Evolutionary conservation across 30 jellyfish, hydroid and myxozoan genomes (phyloP).

Genomic region (Pelagia noctiluca): DNA sequence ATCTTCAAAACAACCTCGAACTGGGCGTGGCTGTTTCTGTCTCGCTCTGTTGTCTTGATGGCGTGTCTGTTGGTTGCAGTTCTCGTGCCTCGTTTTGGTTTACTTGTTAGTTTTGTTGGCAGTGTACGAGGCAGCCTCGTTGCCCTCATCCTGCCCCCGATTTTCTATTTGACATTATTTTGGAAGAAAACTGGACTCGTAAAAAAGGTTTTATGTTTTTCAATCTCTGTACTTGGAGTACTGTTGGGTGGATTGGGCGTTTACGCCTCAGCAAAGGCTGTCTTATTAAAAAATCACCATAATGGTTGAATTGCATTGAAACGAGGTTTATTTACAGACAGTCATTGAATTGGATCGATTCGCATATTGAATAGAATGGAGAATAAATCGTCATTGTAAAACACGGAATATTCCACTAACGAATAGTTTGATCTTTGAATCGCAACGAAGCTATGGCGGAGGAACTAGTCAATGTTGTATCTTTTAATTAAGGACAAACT

Average conservation of each 20-base stretch:
- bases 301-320: no score
- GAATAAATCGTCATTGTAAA: no score
- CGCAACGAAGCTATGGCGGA: no score
- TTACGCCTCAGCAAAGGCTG: slow-evolving; percentile 52
- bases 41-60: slow-evolving; percentile 70
- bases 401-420: no score
- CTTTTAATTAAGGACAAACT: no score
- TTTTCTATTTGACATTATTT: slow-evolving; percentile 41
- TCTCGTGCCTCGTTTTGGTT: slow-evolving; percentile 83
- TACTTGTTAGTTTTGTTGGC: slow-evolving; percentile 84
- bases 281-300: not conserved
- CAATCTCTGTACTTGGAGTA: slow-evolving; percentile 38
- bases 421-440: no score
- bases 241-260: slow-evolving; percentile 41
- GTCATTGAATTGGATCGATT: no score
- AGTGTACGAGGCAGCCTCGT: slow-evolving; percentile 83
- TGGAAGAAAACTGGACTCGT: slow-evolving; percentile 6
- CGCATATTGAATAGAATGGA: no score
- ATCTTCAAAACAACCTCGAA: slow-evolving; percentile 22
- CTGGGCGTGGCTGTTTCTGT: slow-evolving; percentile 66
- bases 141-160: slow-evolving; percentile 75
- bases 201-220: slow-evolving; percentile 28
- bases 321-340: no score
- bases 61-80: slow-evolving; percentile 69
- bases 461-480: no score